Evolutionary conservation across 2,113 vertebrate species (phyloP).

Genomic region (Hirundichthys speculiger): DNA sequence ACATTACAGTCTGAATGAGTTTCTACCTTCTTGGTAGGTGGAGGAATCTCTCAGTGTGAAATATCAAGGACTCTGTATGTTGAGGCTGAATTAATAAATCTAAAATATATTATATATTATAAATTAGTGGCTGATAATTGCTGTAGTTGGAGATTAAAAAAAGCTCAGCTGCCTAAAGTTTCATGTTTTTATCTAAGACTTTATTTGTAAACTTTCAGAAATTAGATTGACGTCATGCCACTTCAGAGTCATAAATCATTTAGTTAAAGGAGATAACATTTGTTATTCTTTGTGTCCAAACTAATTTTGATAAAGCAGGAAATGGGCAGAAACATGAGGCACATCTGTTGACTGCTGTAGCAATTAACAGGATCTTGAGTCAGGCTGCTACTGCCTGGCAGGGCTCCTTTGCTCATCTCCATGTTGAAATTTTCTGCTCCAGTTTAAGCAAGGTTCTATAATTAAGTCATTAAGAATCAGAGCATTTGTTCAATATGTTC

Average conservation of each 20-base stretch:
- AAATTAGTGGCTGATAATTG: slow-evolving; percentile 2
- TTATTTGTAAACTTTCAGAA: slow-evolving; percentile 29
- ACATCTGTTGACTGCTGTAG: slow-evolving; percentile 71
- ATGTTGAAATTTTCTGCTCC: slow-evolving; percentile 71
- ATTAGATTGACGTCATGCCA: slow-evolving; percentile 49
- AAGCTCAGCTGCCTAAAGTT: slow-evolving; percentile 39
- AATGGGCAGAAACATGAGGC: slow-evolving; percentile 63
- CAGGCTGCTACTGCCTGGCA: slow-evolving; percentile 37
- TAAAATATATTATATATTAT: neutral
- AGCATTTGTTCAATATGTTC: slow-evolving; percentile 75
- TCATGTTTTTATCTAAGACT: slow-evolving; percentile 1
- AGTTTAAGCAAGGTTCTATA: slow-evolving; percentile 73
- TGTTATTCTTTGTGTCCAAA: slow-evolving; percentile 51
- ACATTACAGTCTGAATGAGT: no score
- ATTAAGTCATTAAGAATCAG: slow-evolving; percentile 81
- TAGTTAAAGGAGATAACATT: slow-evolving; percentile 59
- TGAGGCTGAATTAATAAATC: no score
- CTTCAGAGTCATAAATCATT: slow-evolving; percentile 58
- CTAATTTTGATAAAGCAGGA: slow-evolving; percentile 68
- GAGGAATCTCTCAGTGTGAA: no score
- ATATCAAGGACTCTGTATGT: no score
- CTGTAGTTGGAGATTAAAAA: slow-evolving; percentile 37
- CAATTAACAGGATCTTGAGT: slow-evolving; percentile 68
- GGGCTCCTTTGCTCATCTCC: slow-evolving; percentile 49
- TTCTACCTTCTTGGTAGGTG: no score